These are phyloP conservation scores for Musca domestica DNA, from an alignment of 1,140 invertebrate species.

Conservation along the genomic window DNA sequence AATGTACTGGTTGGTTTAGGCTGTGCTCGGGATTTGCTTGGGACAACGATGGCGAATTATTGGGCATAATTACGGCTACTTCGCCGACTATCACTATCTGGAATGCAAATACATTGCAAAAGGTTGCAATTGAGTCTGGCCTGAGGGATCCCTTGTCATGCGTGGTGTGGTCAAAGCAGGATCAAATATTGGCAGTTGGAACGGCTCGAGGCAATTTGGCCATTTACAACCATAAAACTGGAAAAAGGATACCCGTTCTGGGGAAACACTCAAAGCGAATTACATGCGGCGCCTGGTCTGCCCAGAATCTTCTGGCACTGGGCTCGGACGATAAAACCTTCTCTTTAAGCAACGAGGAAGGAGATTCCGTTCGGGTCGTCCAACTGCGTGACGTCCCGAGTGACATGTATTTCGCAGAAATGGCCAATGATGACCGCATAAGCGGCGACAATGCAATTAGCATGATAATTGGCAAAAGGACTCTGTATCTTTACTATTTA, in stretches of 20 bases:
- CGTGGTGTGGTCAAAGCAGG: constrained; percentile 85
- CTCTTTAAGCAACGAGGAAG: constrained; percentile 89
- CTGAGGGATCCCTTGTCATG: constrained; percentile 84
- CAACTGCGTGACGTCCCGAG: constrained; percentile 78
- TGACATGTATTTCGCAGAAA: constrained; percentile 90
- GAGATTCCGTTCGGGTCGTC: constrained; percentile 87
- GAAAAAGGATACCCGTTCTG: constrained; percentile 89
- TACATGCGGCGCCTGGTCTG: constrained; percentile 87
- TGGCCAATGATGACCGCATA: constrained; percentile 86
- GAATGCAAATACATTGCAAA: constrained; percentile 83
- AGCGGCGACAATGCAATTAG: constrained; percentile 85
- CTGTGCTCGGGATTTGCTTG: constrained; percentile 86
- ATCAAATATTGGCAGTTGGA: constrained; percentile 82
- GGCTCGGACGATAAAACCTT: constrained; percentile 91
- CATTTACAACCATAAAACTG: constrained; percentile 92
- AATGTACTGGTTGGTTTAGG: constrained; percentile 54
- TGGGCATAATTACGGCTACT: constrained; percentile 83
- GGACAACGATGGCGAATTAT: constrained; percentile 92
- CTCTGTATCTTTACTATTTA: constrained; percentile 88
- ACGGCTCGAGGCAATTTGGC: constrained; percentile 92
- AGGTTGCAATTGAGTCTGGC: constrained; percentile 80
- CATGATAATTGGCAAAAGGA: constrained; percentile 84
- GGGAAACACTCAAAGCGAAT: constrained; percentile 96
- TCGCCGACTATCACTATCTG: constrained; percentile 75
- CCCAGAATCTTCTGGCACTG: constrained; percentile 83